Evolutionary conservation across 2,888 invertebrate genomes (phyloP).

Genomic region (Ochropleura leucogaster): DNA sequence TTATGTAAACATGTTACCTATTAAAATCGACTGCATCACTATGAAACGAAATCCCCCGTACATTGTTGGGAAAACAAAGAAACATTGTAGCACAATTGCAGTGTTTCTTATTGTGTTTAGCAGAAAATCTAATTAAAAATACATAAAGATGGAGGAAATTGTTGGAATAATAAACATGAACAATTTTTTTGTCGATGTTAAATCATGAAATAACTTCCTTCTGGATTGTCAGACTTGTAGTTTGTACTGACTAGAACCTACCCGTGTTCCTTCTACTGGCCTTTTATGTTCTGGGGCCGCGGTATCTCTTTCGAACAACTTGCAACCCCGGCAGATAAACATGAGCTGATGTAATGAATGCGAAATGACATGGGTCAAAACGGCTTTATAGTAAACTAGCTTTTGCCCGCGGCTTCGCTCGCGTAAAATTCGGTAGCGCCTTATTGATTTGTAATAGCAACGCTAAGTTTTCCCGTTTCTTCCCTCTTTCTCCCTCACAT

Average conservation of each 20-base stretch:
- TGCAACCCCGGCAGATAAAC: neutral
- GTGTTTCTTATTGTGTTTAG: conserved; percentile 25
- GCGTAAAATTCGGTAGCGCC: no score
- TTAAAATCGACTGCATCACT: conserved; percentile 32
- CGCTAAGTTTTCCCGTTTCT: no score
- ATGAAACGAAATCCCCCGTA: conserved; percentile 33
- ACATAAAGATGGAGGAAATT: conserved; percentile 37
- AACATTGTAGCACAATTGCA: conserved; percentile 33
- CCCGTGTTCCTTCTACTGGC: no score
- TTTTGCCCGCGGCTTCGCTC: no score
- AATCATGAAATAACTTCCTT: no score
- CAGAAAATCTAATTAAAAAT: conserved; percentile 42
- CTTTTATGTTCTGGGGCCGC: no score
- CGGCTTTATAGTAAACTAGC: neutral
- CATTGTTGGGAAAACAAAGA: conserved; percentile 29
- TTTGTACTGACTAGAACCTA: no score
- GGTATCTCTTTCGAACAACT: no score
- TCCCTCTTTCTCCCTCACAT: no score
- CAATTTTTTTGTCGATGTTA: no score
- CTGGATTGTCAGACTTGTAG: no score
- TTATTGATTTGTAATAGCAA: no score
- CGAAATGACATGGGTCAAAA: neutral
- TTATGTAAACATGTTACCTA: conserved; percentile 52
- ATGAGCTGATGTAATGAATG: conserved; percentile 5
- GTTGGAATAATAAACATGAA: conserved; percentile 26